Evolutionary conservation across 2,797 vertebrate species (phyloP).

Genomic region (Enteromius anoplus): DNA sequence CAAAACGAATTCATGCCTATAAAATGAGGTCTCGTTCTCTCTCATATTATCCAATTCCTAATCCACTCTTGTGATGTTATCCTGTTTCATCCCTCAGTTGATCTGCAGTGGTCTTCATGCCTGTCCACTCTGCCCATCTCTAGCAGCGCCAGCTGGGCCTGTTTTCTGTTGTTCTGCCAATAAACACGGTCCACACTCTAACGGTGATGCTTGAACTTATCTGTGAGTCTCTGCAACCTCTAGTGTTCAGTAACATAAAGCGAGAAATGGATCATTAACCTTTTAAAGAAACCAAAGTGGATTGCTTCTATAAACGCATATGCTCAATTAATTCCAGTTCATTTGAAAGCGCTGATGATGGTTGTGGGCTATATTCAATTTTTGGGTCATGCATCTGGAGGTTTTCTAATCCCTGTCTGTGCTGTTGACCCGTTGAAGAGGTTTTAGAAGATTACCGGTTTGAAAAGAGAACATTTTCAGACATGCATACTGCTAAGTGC

Average conservation of each 20-base stretch:
- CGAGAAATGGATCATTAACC: conserved; percentile 32
- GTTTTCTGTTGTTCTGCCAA: conserved; percentile 13
- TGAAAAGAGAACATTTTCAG: conserved; percentile 23
- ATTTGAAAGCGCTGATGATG: conserved; percentile 23
- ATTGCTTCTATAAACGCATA: conserved; percentile 38
- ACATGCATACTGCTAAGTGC: neutral
- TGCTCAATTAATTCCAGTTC: conserved; percentile 43
- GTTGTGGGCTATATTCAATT: conserved; percentile 51
- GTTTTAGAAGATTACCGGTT: conserved; percentile 31
- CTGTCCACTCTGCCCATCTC: neutral
- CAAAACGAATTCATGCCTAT: neutral
- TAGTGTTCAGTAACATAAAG: conserved; percentile 18
- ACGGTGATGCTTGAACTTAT: neutral
- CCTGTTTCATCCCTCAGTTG: neutral
- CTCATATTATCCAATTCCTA: neutral
- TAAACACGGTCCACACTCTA: neutral
- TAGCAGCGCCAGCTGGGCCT: neutral
- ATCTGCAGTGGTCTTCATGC: neutral
- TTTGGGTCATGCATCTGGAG: conserved; percentile 45
- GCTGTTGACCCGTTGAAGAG: conserved; percentile 28
- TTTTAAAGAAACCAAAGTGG: conserved; percentile 32
- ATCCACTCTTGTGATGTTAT: neutral
- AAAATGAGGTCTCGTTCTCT: conserved; percentile 3
- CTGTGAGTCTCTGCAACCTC: neutral
- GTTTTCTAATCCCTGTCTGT: conserved; percentile 44